A percentile compares a stretch with the other conserved stretches of the same genome.
Conservation (phyloP, 92 coral and sea anemone species). For the Galaxea fascicularis region DNA sequence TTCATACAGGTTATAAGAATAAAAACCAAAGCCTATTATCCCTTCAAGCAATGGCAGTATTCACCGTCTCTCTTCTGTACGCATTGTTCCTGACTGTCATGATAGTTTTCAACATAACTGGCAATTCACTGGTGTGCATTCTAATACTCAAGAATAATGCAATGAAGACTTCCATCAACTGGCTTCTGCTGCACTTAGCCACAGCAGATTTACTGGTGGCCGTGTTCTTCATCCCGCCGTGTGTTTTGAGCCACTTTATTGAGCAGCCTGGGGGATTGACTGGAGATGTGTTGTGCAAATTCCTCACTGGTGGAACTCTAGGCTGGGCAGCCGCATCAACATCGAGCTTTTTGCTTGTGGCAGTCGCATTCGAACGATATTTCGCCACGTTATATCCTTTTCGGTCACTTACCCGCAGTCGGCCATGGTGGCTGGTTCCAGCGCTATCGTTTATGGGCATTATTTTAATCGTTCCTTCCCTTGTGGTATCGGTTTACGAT, state of each 20-base stretch:
- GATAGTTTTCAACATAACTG: conserved; percentile 22
- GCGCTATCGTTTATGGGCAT: not conserved
- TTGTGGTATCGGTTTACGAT: not conserved
- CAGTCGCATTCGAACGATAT: conserved; percentile 30
- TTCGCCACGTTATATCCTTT: conserved; percentile 36
- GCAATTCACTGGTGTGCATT: conserved; percentile 28
- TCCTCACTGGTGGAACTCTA: conserved; percentile 19
- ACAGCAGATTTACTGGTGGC: conserved; percentile 34
- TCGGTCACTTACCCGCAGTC: not conserved
- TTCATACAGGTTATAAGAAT: not conserved
- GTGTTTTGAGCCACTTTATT: conserved; percentile 1
- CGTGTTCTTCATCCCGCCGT: conserved; percentile 18
- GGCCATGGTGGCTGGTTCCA: conserved; percentile 12
- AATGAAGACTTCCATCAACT: conserved; percentile 34
- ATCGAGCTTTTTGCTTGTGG: conserved; percentile 30
- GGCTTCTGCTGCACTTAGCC: conserved; percentile 40
- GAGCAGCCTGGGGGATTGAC: conserved; percentile 17
- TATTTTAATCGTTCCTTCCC: not conserved
- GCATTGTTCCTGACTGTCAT: not conserved
- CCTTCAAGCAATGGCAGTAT: not conserved
- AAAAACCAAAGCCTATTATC: not conserved
- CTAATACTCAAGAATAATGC: conserved; percentile 14
- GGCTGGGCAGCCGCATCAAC: conserved; percentile 34
- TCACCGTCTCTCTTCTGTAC: not conserved
- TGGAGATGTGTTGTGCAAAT: conserved; percentile 27